Evolutionary conservation across 2,113 vertebrate species (phyloP).

Genomic region (Tylochromis polylepis): DNA sequence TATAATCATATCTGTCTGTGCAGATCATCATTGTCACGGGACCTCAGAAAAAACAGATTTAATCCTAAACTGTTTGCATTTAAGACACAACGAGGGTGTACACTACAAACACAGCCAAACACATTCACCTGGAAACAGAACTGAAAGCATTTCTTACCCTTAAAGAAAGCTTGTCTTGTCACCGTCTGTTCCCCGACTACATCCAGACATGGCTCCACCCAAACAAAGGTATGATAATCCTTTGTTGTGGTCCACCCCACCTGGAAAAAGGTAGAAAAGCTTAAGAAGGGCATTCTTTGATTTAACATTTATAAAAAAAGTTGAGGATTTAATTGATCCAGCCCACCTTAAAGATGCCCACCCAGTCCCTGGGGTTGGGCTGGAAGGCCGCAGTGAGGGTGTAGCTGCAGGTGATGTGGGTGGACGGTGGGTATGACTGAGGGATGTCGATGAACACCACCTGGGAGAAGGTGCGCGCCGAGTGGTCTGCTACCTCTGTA

Average conservation of each 20-base stretch:
- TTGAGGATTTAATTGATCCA: not conserved
- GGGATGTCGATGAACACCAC: slow-evolving; percentile 72
- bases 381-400: slow-evolving; percentile 44
- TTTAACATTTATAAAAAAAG: not conserved
- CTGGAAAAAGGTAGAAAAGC: slow-evolving; percentile 24
- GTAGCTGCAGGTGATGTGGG: slow-evolving; percentile 63
- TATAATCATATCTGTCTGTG: not conserved
- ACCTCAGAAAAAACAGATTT: not conserved
- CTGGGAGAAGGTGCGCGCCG: slow-evolving; percentile 60
- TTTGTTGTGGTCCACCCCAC: slow-evolving; percentile 73
- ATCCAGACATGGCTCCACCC: slow-evolving; percentile 52
- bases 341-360: slow-evolving; percentile 76
- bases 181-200: not conserved
- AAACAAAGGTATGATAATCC: slow-evolving; percentile 75
- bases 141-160: slow-evolving; percentile 44
- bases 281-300: not conserved
- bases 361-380: slow-evolving; percentile 68
- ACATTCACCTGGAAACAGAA: not conserved
- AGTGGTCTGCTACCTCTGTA: not conserved
- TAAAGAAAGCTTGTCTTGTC: slow-evolving; percentile 52
- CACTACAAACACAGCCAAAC: not conserved
- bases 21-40: not conserved
- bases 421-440: slow-evolving; percentile 41
- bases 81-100: not conserved
- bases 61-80: not conserved